Conservation (phyloP, 2,797 vertebrate genomes). For the Rhinophrynus dorsalis region DNA sequence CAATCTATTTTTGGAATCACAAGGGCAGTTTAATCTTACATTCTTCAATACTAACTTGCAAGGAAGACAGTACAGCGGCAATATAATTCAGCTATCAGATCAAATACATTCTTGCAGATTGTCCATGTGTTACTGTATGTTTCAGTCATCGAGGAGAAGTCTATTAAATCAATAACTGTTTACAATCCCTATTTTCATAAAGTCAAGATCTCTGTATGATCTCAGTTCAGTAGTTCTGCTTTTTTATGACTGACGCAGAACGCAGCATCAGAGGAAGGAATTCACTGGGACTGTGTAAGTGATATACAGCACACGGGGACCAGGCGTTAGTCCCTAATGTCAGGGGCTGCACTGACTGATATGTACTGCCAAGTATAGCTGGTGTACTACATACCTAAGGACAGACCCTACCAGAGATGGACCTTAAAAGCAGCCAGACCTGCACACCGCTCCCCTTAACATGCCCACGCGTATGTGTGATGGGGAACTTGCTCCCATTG, state of each 20-base stretch:
- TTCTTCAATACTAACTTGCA: slow-evolving; percentile 49
- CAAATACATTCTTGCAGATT: slow-evolving; percentile 50
- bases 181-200: slow-evolving; percentile 50
- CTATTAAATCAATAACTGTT: slow-evolving; percentile 46
- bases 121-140: slow-evolving; percentile 36
- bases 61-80: slow-evolving; percentile 47
- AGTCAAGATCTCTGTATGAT: slow-evolving; percentile 21
- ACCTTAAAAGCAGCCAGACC: no score
- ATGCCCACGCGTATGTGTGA: no score
- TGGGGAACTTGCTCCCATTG: no score
- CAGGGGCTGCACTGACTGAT: no score
- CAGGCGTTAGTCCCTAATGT: no score
- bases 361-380: no score
- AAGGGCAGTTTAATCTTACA: slow-evolving; percentile 59
- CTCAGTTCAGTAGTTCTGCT: background rate
- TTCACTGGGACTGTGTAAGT: background rate
- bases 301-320: no score
- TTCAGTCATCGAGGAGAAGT: slow-evolving; percentile 51
- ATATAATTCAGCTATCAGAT: slow-evolving; percentile 56
- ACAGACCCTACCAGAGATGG: no score
- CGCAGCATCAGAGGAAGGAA: background rate
- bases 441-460: no score
- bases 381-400: no score
- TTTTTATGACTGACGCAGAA: background rate
- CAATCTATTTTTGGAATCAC: slow-evolving; percentile 54